Percentiles rank a stretch among this genome's conserved stretches.
Evolutionary conservation across 2,113 vertebrate genomes (phyloP).

Genomic region (Columba janthina): DNA sequence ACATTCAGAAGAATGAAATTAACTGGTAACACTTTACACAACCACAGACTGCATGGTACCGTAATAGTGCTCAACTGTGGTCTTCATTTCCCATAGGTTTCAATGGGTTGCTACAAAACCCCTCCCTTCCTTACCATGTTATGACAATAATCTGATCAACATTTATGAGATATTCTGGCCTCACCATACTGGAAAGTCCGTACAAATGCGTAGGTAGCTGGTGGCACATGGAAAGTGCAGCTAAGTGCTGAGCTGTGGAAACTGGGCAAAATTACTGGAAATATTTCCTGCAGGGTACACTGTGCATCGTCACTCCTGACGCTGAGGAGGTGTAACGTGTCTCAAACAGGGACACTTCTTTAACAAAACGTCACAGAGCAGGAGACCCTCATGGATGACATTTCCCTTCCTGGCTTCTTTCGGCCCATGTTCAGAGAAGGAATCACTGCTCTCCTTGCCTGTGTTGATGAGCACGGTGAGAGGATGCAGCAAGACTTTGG

Average conservation of each 20-base stretch:
- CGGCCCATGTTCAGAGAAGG: background rate
- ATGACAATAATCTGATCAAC: background rate
- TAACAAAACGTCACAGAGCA: background rate
- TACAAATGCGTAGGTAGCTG: background rate
- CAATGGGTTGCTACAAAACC: background rate
- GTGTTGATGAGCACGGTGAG: background rate
- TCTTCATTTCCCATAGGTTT: background rate
- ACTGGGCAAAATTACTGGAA: background rate
- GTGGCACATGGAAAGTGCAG: fast-evolving
- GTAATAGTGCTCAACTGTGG: background rate
- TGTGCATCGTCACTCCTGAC: background rate
- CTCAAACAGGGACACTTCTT: background rate
- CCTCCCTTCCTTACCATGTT: background rate
- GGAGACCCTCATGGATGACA: background rate
- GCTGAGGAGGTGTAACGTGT: background rate
- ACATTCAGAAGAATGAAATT: background rate
- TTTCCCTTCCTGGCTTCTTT: background rate
- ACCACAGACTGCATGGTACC: background rate
- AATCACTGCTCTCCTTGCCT: background rate
- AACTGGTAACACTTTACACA: background rate
- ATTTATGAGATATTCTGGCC: background rate
- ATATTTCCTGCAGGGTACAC: background rate
- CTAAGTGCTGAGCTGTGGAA: background rate
- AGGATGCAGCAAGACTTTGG: background rate
- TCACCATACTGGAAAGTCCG: background rate